Conservation (phyloP, 92 coral and sea anemone genomes). For the Muricea muricata region DNA sequence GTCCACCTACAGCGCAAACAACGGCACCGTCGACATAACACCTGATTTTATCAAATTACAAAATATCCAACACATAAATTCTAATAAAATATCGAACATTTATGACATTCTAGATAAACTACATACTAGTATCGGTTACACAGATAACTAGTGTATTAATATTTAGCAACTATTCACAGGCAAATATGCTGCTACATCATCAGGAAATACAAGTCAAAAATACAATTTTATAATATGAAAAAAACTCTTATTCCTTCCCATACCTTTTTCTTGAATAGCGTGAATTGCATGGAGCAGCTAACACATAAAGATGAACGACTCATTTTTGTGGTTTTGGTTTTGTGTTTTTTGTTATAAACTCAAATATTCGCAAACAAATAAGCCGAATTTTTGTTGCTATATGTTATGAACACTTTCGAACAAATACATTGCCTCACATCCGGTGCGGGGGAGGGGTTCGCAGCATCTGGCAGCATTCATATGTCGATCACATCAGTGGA, state of each 20-base stretch:
- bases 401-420: not conserved
- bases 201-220: not conserved
- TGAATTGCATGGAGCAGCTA: constrained; percentile 73
- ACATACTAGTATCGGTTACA: not conserved
- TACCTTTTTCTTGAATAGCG: constrained; percentile 84
- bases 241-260: no score
- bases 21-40: not conserved
- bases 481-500: no score
- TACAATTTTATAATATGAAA: not conserved
- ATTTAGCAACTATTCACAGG: not conserved
- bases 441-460: no score
- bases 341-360: not conserved
- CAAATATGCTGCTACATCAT: not conserved
- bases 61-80: not conserved
- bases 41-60: not conserved
- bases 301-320: constrained; percentile 54
- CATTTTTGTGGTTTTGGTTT: not conserved
- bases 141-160: not conserved
- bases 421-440: no score
- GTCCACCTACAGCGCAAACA: no score
- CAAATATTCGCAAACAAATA: not conserved
- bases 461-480: no score
- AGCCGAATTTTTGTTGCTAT: not conserved
- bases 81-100: not conserved
- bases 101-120: not conserved